phyloP scores from a whole-genome alignment of 2,113 vertebrate genomes.

The Petrocephalus microphthalmus region DNA sequence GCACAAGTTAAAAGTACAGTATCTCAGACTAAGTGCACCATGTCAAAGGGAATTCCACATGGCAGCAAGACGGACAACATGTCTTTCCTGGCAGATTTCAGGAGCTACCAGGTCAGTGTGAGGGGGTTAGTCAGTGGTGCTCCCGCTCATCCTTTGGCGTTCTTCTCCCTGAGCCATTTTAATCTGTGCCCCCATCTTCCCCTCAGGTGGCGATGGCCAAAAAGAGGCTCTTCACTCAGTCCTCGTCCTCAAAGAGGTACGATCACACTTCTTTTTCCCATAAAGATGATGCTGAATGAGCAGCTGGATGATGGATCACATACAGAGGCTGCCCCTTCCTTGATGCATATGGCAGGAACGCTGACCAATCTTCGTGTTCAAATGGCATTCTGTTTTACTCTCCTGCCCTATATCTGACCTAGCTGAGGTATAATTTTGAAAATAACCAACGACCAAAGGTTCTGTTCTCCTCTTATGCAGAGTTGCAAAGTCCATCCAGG shows the following conservation, averaged over 20 bases:
- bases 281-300: neutral
- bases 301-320: neutral
- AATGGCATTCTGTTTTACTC: neutral
- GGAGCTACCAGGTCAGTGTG: slow-evolving; percentile 41
- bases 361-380: neutral
- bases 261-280: neutral
- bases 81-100: slow-evolving; percentile 36
- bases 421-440: neutral
- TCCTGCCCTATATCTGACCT: neutral
- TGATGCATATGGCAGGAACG: neutral
- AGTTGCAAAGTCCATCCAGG: neutral
- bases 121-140: neutral
- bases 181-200: neutral
- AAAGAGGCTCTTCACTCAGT: slow-evolving; percentile 24
- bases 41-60: slow-evolving; percentile 29
- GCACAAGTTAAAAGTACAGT: slow-evolving; percentile 33
- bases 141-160: neutral
- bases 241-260: slow-evolving; percentile 36
- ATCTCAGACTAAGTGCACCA: slow-evolving; percentile 24
- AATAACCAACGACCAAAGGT: neutral
- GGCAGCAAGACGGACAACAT: slow-evolving; percentile 31
- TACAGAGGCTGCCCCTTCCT: neutral
- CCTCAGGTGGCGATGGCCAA: slow-evolving; percentile 33
- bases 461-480: neutral
- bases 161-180: neutral